Percentiles rank a stretch among this genome's conserved stretches.
These are phyloP conservation scores for Dendronephthya gigantea DNA, from an alignment of 64 coral and sea anemone genomes.

Conservation along the genomic window DNA sequence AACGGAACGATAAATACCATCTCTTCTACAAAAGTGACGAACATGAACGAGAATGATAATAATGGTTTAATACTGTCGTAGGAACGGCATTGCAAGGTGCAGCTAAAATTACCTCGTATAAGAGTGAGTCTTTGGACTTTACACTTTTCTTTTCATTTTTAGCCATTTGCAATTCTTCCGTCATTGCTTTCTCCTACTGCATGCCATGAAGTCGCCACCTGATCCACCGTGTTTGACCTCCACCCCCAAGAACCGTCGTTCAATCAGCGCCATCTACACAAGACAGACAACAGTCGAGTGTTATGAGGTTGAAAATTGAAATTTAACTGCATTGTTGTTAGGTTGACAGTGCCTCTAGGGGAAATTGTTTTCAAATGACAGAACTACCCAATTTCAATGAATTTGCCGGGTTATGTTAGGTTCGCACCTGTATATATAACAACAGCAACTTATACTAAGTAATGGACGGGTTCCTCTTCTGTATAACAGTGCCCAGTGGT, in stretches of 20 bases:
- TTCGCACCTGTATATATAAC: too few species aligned
- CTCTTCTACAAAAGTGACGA: too few species aligned
- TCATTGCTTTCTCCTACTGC: neutral
- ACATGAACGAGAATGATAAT: too few species aligned
- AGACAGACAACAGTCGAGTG: neutral
- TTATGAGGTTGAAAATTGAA: neutral
- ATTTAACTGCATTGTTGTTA: too few species aligned
- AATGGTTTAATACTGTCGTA: too few species aligned
- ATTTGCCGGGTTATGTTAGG: too few species aligned
- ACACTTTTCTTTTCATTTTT: neutral
- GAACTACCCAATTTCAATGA: neutral
- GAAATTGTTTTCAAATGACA: neutral
- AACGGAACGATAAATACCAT: too few species aligned
- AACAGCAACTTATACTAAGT: too few species aligned
- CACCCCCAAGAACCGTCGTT: neutral
- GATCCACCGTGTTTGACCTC: neutral
- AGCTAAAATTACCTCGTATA: too few species aligned
- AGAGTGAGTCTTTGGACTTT: neutral
- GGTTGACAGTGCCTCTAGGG: neutral
- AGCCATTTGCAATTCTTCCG: neutral
- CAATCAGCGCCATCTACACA: neutral
- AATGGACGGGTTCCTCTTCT: too few species aligned
- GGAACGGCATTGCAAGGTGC: too few species aligned
- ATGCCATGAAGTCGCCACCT: neutral
- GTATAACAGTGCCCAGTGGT: too few species aligned